Evolutionary conservation across 2,797 vertebrate species (phyloP).

Genomic region (Buphagus erythrorhynchus): DNA sequence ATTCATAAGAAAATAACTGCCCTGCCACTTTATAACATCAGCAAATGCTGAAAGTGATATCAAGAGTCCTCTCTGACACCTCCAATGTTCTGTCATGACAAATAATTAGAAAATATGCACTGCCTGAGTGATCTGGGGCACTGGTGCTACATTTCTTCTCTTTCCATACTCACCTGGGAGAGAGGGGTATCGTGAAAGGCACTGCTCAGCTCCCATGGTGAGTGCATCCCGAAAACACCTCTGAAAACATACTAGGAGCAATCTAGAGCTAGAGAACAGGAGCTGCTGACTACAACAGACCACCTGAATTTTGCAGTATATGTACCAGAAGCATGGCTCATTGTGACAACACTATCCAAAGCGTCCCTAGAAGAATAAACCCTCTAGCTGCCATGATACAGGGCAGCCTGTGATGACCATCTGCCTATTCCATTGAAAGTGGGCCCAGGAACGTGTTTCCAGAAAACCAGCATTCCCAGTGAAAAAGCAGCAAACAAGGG

Average conservation of each 20-base stretch:
- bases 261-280: not conserved
- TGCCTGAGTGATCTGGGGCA: not conserved
- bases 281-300: not conserved
- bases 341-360: not conserved
- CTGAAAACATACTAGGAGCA: not conserved
- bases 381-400: not conserved
- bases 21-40: not conserved
- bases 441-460: rapidly evolving
- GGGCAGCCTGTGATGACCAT: not conserved
- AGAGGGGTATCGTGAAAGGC: not conserved
- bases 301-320: not conserved
- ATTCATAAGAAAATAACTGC: not conserved
- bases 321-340: rapidly evolving
- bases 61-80: not conserved
- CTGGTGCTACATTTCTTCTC: not conserved
- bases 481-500: not conserved
- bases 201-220: not conserved
- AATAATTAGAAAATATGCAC: not conserved
- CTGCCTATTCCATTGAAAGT: not conserved
- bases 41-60: not conserved
- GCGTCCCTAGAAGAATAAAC: not conserved
- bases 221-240: not conserved
- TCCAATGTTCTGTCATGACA: not conserved
- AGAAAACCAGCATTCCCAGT: not conserved
- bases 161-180: not conserved